Base-by-base conservation (phyloP, 92 coral and sea anemone species). In the Porites lobata region DNA sequence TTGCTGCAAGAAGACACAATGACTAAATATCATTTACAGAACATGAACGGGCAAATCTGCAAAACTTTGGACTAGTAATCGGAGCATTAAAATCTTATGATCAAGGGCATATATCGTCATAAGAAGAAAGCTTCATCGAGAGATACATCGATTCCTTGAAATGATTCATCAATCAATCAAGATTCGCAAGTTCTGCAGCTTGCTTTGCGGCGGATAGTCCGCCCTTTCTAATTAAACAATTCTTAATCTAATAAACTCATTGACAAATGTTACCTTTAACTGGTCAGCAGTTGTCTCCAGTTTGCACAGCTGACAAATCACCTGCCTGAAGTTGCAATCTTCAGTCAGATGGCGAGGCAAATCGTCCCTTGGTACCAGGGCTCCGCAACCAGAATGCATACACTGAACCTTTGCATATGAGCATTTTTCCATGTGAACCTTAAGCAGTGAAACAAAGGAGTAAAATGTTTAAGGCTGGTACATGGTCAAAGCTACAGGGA, bases 321-420 rank as follows among this genome's bases (percentile, higher is more conserved):
- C 53, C 43, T 61, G 32, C 71, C 95, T 88, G 83, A 87, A 86
- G 56, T 50, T 70, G 63, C 95, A 92, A 10, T 89, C 95, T 14
- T 77, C 85, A 20, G 17, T 63, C 17, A 92, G 80, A 20, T 92
- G 95, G 22, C 82, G 68, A 10, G 90, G 50, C n/a, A 92, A 58
- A 59, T 92, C 88, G 19, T 64, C 77, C 38, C 85, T 79, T 38
- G 52, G 50, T 47, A 92, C 80, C 43, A 53, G 17, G 69, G 43
- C 83, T 20, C 86, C 87, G 74, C 95, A 92, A 56, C 79, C 77
- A n/a, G 56, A 76, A 64, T 85, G 90, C 69, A 72, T 76, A 26
- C 95, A 92, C 50, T 73, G 78, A 65, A 92, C 79, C 50, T 80
- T 89, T 12, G 78, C 77, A 76, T 51, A 92, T n/a, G 56, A 69